Base-by-base conservation (phyloP, 1,140 invertebrate species). In the Meloidogyne exigua region DNA sequence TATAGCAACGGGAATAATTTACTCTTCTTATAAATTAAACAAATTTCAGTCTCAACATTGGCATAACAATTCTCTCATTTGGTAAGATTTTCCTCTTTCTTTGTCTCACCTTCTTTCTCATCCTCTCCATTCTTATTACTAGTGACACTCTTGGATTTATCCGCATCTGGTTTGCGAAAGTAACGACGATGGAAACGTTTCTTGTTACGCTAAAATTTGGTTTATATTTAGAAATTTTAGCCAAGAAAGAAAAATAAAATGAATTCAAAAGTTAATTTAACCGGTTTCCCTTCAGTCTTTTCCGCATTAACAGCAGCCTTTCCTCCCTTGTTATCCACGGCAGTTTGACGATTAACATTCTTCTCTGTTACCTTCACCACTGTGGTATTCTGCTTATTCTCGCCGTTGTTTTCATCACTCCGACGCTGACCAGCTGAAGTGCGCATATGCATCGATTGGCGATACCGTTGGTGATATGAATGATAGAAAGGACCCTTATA, bases 1-100 rank as follows among this genome's bases (percentile, higher is more conserved):
- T 3, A 32, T 32, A 15, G 4, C 36, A 39, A 39, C 21, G 63
- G 21, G 63, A 65, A 15, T 11, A n/a, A 65, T 78, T 78, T 44
- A 13, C 15, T 57, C 3, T 28, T 72, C 21, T 42, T 21, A 36
- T 26, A 12, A 62, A 10, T 39, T 21, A 66, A 57, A 42, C 36
- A 39, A n/a, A 13, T 28, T 76, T n/a, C 15, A 23, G 44, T 21
- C 18, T 42, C 5, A 32, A 23, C 15, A 39, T 62, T 57, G 18
- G 2, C 44, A 39, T 39, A 39, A 39, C 10, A 39, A 39, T 39
- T 9, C 36, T 39, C 36, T 39, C 36, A 39, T 39, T 39, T 39
- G 36, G 36, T 39, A 39, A 9, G 36, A 39, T 39, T n/a, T 57
- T n/a, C 49, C n/a, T 57, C 49, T 7, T 57, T n/a, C 18, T 57